Evolutionary conservation across 2,888 invertebrate genomes (phyloP).

Genomic region (Hyles lineata): DNA sequence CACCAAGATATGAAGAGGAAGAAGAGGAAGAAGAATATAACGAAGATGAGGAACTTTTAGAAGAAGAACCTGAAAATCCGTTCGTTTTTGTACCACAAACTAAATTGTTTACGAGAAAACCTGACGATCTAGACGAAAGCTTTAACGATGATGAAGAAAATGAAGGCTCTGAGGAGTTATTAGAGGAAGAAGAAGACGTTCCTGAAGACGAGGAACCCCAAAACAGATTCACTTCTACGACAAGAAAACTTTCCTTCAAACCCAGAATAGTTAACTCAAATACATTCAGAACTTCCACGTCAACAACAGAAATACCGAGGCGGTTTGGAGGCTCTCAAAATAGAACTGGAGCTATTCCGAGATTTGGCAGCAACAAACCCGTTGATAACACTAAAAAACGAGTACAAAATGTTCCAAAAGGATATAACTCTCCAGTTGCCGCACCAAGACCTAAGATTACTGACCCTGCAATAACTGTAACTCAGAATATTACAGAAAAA

Average conservation of each 20-base stretch:
- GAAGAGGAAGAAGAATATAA: constrained; percentile 73
- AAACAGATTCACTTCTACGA: constrained; percentile 55
- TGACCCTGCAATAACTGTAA: constrained; percentile 40
- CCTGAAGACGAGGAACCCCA: constrained; percentile 55
- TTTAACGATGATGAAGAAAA: constrained; percentile 45
- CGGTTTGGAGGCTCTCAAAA: constrained; percentile 59
- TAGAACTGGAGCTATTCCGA: constrained; percentile 63
- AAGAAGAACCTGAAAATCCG: constrained; percentile 72
- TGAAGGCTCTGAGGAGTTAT: constrained; percentile 52
- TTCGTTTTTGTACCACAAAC: constrained; percentile 76
- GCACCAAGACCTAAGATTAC: constrained; percentile 38
- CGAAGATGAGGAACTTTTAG: constrained; percentile 65
- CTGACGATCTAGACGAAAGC: constrained; percentile 53
- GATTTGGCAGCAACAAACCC: constrained; percentile 64
- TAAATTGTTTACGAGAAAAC: constrained; percentile 74
- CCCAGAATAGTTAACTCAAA: constrained; percentile 73
- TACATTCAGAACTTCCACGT: constrained; percentile 74
- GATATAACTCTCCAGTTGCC: constrained; percentile 59
- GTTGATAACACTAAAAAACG: constrained; percentile 67
- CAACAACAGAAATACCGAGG: constrained; percentile 73
- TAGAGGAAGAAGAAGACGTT: constrained; percentile 55
- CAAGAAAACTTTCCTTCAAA: constrained; percentile 67
- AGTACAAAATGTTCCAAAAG: constrained; percentile 75
- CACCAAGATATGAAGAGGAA: constrained; percentile 59
- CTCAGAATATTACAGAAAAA: constrained; percentile 40